Conservation (phyloP, 2,797 vertebrate species). For the Muscicapa striata region DNA sequence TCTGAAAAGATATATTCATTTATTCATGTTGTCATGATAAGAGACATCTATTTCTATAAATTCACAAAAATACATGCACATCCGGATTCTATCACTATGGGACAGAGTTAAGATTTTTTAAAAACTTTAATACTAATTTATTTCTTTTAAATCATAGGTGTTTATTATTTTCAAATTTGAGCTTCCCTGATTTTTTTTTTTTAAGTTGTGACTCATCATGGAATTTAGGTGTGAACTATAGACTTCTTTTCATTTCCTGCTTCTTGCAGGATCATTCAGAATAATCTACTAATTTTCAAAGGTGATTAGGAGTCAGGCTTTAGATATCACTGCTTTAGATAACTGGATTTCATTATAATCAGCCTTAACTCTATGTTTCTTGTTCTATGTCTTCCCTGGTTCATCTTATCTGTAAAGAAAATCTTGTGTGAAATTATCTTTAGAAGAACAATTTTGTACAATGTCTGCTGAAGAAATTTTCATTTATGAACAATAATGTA, state of each 20-base stretch:
- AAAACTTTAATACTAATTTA: neutral
- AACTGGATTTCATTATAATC: neutral
- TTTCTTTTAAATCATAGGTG: rapidly evolving
- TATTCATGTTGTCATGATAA: neutral
- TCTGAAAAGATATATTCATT: neutral
- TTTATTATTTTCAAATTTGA: neutral
- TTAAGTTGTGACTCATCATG: neutral
- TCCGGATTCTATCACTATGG: neutral
- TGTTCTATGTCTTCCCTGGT: neutral
- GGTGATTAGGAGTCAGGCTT: neutral
- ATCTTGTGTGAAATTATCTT: neutral
- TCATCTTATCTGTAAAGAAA: neutral
- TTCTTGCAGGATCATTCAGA: neutral
- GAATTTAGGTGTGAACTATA: neutral
- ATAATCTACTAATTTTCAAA: neutral
- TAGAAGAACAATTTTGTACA: neutral
- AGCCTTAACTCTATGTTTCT: neutral
- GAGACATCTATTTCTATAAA: neutral
- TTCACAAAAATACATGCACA: neutral
- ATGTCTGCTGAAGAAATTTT: neutral
- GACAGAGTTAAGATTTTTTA: neutral
- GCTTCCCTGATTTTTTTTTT: neutral
- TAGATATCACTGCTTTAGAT: neutral
- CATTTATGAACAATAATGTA: neutral
- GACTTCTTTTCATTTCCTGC: neutral